Evolutionary conservation across 2,113 vertebrate genomes (phyloP), one percentile per base, ranked within the genome.

Genomic region (Silurus glanis): DNA sequence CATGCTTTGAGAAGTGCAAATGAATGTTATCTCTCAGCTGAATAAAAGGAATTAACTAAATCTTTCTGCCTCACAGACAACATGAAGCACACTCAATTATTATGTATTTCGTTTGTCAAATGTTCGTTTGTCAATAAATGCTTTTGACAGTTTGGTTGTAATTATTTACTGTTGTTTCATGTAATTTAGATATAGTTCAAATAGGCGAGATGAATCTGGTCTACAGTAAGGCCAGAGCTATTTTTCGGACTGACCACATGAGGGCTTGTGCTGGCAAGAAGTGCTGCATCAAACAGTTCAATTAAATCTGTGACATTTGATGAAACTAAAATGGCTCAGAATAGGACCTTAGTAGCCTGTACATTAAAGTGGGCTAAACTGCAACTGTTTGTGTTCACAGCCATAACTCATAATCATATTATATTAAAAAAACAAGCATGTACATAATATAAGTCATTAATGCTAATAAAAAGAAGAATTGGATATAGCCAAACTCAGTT

Each of bases 101-200:
- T 45, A 87, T 62, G 83, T 85, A 83, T 87, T 90, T 90, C 84
- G 81, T 86, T 84, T 87, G 85, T 91, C 90, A 87, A 90, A 88
- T 79, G n/a, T 89, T 89, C 83, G 76, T 89, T 90, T 37, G 37
- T 37, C 82, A 87, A 51, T 75, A 37, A 76, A 86, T 86, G 78
- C 56, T 87, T 88, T 88, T 69, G 82, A 84, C 81, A 23, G 62
- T 74, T 88, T 53, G 76, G 47, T 58, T 80, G 61, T 62, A 81
- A 75, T 85, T 90, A 88, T 88, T 88, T 71, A n/a, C 66, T 89
- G 53, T 51, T 25, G 66, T 82, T 84, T 87, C 51, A 74, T 78
- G 83, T 81, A 58, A 58, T 81, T 72, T 13, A n/a, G 56, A 86
- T 25, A 84, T 84, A 66, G 51, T 89, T 83, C 56, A 72, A 56